phyloP scores from a whole-genome alignment of 2,888 invertebrate genomes.

The Electrophaes corylata region DNA sequence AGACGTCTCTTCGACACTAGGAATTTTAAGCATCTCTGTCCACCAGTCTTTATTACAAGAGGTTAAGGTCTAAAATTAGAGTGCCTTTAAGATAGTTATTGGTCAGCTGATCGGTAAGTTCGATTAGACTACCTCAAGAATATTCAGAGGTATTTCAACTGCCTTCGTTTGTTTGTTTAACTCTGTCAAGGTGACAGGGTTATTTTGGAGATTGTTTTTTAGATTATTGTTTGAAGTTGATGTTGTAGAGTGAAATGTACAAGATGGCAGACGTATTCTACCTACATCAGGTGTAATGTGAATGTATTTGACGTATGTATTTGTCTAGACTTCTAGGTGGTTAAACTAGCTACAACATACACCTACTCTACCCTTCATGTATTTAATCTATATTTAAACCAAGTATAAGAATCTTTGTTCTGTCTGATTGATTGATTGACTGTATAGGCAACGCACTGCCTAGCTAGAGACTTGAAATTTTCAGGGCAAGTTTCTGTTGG shows the following conservation, averaged over 20 bases:
- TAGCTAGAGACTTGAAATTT: no score
- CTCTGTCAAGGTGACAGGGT: slow-evolving; percentile 44
- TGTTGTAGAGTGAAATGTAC: neutral
- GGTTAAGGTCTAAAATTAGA: slow-evolving; percentile 41
- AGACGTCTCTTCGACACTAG: slow-evolving; percentile 69
- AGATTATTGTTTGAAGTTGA: slow-evolving; percentile 6
- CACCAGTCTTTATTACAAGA: slow-evolving; percentile 34
- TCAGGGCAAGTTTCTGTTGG: no score
- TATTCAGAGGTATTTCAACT: slow-evolving; percentile 64
- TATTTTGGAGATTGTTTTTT: slow-evolving; percentile 33
- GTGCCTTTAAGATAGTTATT: slow-evolving; percentile 36
- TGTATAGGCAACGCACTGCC: no score
- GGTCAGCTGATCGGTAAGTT: slow-evolving; percentile 59
- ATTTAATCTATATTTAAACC: no score
- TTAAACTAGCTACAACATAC: no score
- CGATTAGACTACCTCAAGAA: slow-evolving; percentile 74
- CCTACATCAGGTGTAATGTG: no score
- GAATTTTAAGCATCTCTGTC: slow-evolving; percentile 58
- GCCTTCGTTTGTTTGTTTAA: slow-evolving; percentile 50
- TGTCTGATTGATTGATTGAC: no score
- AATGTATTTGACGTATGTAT: no score
- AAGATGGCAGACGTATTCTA: neutral
- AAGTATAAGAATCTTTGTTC: no score
- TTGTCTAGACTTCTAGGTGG: no score
- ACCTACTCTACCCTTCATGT: no score